Evolutionary conservation across 1,140 invertebrate species (phyloP).

Genomic region (Heliconius nattereri): DNA sequence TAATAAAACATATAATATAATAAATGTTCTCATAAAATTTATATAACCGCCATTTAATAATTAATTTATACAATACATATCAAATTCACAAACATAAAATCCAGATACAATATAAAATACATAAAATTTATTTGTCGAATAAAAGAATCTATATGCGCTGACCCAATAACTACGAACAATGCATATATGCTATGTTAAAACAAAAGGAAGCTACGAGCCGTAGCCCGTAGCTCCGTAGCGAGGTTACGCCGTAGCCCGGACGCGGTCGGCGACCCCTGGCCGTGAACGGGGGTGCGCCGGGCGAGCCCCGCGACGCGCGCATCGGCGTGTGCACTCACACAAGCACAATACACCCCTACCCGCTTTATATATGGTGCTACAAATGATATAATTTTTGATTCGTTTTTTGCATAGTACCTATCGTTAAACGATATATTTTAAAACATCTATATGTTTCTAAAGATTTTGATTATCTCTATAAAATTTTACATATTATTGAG

Average conservation of each 20-base stretch:
- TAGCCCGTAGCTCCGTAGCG: slow-evolving; percentile 69
- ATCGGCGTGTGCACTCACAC: slow-evolving; percentile 35
- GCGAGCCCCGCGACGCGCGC: slow-evolving; percentile 53
- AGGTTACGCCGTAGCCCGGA: slow-evolving; percentile 74
- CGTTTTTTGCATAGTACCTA: background rate
- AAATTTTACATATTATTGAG: no score
- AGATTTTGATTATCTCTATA: background rate
- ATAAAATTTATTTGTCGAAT: slow-evolving; percentile 17
- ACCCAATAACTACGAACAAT: slow-evolving; percentile 67
- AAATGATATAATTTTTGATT: background rate
- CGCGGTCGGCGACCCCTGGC: slow-evolving; percentile 78
- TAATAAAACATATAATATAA: background rate
- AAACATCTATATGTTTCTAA: background rate
- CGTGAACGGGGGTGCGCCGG: slow-evolving; percentile 76
- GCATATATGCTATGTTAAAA: slow-evolving; percentile 60
- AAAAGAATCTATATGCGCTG: slow-evolving; percentile 40
- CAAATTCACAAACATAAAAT: slow-evolving; percentile 10
- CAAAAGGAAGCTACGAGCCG: slow-evolving; percentile 70
- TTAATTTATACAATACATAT: background rate
- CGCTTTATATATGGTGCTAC: slow-evolving; percentile 49
- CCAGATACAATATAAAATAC: slow-evolving; percentile 26
- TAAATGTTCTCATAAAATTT: slow-evolving; percentile 1
- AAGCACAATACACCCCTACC: slow-evolving; percentile 58
- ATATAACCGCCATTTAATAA: background rate
- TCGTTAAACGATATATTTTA: background rate